These are phyloP conservation scores for Platorchestia sp. DNA, from an alignment of 1,140 invertebrate genomes.

Conservation along the genomic window DNA sequence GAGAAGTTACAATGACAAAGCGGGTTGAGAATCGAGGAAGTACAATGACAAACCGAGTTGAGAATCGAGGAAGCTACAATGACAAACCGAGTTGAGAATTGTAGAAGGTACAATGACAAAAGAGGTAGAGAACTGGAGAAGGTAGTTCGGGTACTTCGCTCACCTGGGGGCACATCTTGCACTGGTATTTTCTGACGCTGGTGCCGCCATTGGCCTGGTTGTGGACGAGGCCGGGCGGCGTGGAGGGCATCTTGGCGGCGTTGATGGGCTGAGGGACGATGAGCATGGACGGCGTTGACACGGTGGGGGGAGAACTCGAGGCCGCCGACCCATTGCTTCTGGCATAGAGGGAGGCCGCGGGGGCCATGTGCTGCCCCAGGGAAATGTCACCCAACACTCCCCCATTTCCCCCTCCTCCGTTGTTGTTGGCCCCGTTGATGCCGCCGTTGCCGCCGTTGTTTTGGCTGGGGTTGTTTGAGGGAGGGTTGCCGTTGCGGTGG, in stretches of 20 bases:
- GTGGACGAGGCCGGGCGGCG: constrained; percentile 64
- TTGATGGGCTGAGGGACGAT: constrained; percentile 94
- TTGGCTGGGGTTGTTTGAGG: constrained; percentile 19
- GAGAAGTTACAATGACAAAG: too few species aligned
- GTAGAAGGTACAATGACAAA: too few species aligned
- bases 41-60: too few species aligned
- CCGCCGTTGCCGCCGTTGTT: not conserved
- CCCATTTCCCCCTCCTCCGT: not conserved
- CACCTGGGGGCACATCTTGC: constrained; percentile 99
- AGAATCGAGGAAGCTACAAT: not conserved
- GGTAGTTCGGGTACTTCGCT: constrained; percentile 71
- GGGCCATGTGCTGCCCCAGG: constrained; percentile 66
- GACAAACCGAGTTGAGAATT: not conserved
- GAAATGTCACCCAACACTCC: constrained; percentile 43
- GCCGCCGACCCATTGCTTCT: constrained; percentile 73
- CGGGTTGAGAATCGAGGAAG: too few species aligned
- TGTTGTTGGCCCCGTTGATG: constrained; percentile 17
- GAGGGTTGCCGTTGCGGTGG: constrained; percentile 43
- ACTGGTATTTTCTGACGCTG: constrained; percentile 86
- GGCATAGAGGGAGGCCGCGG: constrained; percentile 68
- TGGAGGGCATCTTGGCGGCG: constrained; percentile 77
- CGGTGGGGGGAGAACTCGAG: constrained; percentile 73
- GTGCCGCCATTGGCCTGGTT: constrained; percentile 67
- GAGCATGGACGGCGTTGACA: constrained; percentile 77
- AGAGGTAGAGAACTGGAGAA: too few species aligned